phyloP scores from a whole-genome alignment of 2,113 vertebrate species.

The Lagopus muta region DNA sequence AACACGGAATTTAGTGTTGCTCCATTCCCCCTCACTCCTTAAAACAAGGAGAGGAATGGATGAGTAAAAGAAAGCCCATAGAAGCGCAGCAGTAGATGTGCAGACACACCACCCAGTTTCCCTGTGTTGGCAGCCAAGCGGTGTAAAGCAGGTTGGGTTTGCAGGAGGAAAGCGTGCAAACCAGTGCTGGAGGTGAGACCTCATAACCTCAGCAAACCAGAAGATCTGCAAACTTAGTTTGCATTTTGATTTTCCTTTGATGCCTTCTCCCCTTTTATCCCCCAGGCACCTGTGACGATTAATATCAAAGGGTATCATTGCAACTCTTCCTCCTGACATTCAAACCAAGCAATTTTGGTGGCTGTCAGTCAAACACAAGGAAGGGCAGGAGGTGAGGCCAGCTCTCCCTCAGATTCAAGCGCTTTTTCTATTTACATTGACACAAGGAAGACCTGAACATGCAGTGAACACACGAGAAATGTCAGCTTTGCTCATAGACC shows the following conservation, averaged over 20 bases:
- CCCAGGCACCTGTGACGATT: not conserved
- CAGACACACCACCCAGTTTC: accelerated
- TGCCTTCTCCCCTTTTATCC: not conserved
- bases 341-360: not conserved
- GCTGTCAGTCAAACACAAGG: not conserved
- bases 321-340: not conserved
- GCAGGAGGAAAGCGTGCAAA: not conserved
- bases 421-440: not conserved
- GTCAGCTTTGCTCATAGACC: not conserved
- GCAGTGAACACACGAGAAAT: not conserved
- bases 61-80: not conserved
- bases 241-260: not conserved
- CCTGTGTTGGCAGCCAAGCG: not conserved
- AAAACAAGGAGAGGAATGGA: accelerated
- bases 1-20: not conserved
- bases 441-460: not conserved
- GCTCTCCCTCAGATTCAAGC: not conserved
- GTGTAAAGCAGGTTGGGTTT: not conserved
- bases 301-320: not conserved
- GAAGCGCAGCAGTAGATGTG: accelerated
- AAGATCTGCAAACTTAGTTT: not conserved
- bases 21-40: not conserved
- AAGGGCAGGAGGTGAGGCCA: not conserved
- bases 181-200: not conserved
- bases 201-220: not conserved